These are phyloP conservation scores for Andrena praecox DNA, from an alignment of 2,888 invertebrate species.

Conservation along the genomic window DNA sequence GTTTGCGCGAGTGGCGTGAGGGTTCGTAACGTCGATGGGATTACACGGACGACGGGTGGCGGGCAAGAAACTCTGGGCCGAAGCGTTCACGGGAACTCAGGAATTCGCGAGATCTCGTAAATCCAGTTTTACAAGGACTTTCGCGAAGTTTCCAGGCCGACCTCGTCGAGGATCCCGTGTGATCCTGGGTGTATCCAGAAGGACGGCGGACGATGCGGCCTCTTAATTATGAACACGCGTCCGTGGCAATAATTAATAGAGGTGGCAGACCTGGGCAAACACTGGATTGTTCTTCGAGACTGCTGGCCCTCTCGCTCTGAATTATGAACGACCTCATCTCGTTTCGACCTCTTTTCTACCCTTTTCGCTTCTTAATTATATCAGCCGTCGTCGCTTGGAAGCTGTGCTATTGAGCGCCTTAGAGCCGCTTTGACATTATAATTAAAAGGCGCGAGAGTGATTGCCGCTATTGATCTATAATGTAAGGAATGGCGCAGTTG, in stretches of 20 bases:
- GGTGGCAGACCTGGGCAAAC: conserved; percentile 63
- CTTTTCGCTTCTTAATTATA: conserved; percentile 61
- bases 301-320: conserved; percentile 28
- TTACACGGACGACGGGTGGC: neutral
- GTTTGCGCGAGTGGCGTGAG: no score
- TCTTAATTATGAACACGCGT: conserved; percentile 77
- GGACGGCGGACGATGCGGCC: conserved; percentile 31
- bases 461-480: conserved; percentile 33
- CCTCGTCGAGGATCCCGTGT: conserved; percentile 22
- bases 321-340: conserved; percentile 66
- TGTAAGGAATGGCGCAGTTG: conserved; percentile 4
- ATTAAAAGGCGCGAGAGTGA: conserved; percentile 24
- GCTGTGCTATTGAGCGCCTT: conserved; percentile 13
- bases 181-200: conserved; percentile 20
- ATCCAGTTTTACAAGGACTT: conserved; percentile 51
- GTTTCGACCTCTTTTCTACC: conserved; percentile 39
- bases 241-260: conserved; percentile 78
- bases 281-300: conserved; percentile 62
- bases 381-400: conserved; percentile 42
- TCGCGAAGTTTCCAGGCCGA: neutral
- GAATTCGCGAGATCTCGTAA: conserved; percentile 53
- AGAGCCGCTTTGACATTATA: conserved; percentile 20
- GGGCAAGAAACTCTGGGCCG: conserved; percentile 24
- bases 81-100: conserved; percentile 23
- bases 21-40: neutral